Evolutionary conservation across 2,888 invertebrate species (phyloP).

Genomic region (Capitulum mitella): DNA sequence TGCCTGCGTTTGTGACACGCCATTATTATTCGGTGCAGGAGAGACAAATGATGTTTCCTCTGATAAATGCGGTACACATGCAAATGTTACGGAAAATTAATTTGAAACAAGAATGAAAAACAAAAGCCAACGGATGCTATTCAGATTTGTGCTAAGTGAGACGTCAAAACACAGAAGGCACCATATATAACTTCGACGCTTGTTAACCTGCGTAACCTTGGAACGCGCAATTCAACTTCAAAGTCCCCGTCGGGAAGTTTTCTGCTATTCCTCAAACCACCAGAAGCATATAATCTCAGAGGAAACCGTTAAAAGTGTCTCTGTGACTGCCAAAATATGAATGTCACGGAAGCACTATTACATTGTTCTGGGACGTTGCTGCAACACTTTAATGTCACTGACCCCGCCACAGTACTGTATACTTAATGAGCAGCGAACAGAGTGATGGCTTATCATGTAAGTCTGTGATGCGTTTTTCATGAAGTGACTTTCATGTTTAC

Average conservation of each 20-base stretch:
- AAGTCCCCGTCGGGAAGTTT: not conserved
- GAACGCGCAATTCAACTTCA: not conserved
- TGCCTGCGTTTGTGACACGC: not conserved
- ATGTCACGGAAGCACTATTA: too few species aligned
- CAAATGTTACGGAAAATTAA: conserved; percentile 16
- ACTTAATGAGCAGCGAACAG: too few species aligned
- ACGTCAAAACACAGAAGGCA: not conserved
- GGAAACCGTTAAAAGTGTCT: too few species aligned
- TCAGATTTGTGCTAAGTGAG: conserved; percentile 11
- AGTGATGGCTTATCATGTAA: too few species aligned
- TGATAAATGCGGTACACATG: not conserved
- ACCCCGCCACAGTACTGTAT: too few species aligned
- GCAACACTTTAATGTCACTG: too few species aligned
- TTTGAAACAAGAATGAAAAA: not conserved
- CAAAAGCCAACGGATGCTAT: not conserved
- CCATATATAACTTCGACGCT: not conserved
- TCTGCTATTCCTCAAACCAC: not conserved
- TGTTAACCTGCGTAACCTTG: not conserved
- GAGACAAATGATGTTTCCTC: not conserved
- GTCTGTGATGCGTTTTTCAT: too few species aligned
- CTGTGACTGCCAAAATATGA: too few species aligned
- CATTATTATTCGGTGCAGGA: not conserved
- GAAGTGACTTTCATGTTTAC: too few species aligned
- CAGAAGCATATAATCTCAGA: too few species aligned
- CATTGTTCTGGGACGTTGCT: too few species aligned